phyloP scores from a whole-genome alignment of 2,888 invertebrate species.

The Pediacus dermestoides region DNA sequence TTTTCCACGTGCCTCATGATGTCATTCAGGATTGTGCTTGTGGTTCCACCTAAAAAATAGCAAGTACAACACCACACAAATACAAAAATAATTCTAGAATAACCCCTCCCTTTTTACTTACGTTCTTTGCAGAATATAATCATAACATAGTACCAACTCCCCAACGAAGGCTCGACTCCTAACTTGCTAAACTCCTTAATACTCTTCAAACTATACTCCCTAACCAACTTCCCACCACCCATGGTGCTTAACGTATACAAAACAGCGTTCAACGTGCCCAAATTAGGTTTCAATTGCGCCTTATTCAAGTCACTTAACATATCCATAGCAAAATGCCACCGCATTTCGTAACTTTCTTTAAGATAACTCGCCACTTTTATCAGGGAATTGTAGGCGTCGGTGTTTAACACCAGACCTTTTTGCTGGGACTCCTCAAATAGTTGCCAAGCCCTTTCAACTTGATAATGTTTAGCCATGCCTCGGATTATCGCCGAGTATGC shows the following conservation, averaged over 20 bases:
- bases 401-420: slow-evolving; percentile 61
- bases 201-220: slow-evolving; percentile 51
- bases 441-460: slow-evolving; percentile 63
- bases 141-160: slow-evolving; percentile 71
- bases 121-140: slow-evolving; percentile 68
- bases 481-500: slow-evolving; percentile 77
- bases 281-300: slow-evolving; percentile 55
- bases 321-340: slow-evolving; percentile 61
- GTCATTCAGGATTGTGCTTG: slow-evolving; percentile 61
- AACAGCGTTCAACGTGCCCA: slow-evolving; percentile 64
- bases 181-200: slow-evolving; percentile 64
- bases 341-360: slow-evolving; percentile 62
- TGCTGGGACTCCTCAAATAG: slow-evolving; percentile 64
- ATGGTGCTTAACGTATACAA: slow-evolving; percentile 55
- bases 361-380: slow-evolving; percentile 60
- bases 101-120: slow-evolving; percentile 50
- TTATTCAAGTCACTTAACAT: slow-evolving; percentile 64
- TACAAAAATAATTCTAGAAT: too few species aligned
- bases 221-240: slow-evolving; percentile 46
- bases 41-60: slow-evolving; percentile 56
- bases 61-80: slow-evolving; percentile 2
- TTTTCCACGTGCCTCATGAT: slow-evolving; percentile 65
- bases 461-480: slow-evolving; percentile 75
- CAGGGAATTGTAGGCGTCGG: slow-evolving; percentile 67
- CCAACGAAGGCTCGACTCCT: slow-evolving; percentile 70